Evolutionary conservation across 2,113 vertebrate genomes (phyloP), one percentile per base, ranked within the genome.

Genomic region (Atrichornis clamosus): DNA sequence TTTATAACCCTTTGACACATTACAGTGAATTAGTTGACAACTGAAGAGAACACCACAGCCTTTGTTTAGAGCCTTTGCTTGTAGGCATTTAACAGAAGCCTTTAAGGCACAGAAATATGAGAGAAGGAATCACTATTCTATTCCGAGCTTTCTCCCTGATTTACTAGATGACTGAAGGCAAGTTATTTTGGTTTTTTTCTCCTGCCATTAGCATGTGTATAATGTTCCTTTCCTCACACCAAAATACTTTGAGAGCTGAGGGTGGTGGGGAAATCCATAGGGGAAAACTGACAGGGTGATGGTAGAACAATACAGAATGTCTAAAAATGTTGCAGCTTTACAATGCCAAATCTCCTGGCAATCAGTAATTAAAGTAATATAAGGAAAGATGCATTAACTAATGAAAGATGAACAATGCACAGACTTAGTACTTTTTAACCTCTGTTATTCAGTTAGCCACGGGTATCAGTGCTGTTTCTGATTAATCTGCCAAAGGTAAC

Each of bases 1-100:
- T 86, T 80, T 70, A 67, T 75, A 83, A 90, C 37, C 35, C 56
- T 84, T 60, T 78, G 37, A 75, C 41, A 94, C 26, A 68, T 70
- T 30, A 27, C 19, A 68, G 64, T 2, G 1, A 32, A 22, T 84
- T 89, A 78, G 47, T 6, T 75, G 62, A 92, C 52, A 87, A 73
- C 41, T 68, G 46, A 93, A 75, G 41, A 42, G 52, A 94, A 64
- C 26, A 88, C 11, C 84, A 60, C 10, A 41, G 39, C 39, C 39
- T 92, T 86, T 94, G 80, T 86, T 92, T 56, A 93, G 62, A 93
- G 33, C 16, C 60, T 89, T 89, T 92, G 44, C 80, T 89, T 21
- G 37, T 90, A 92, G 65, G 50, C 84, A 84, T 84, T 84, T 80
- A 62, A 69, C 52, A 49, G 68, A 33, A 47, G 63, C 10, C 83